A percentile compares a stretch with the other conserved stretches of the same genome.
phyloP scores from a whole-genome alignment of 2,113 vertebrate species.

The Microcebus lehilahytsara region DNA sequence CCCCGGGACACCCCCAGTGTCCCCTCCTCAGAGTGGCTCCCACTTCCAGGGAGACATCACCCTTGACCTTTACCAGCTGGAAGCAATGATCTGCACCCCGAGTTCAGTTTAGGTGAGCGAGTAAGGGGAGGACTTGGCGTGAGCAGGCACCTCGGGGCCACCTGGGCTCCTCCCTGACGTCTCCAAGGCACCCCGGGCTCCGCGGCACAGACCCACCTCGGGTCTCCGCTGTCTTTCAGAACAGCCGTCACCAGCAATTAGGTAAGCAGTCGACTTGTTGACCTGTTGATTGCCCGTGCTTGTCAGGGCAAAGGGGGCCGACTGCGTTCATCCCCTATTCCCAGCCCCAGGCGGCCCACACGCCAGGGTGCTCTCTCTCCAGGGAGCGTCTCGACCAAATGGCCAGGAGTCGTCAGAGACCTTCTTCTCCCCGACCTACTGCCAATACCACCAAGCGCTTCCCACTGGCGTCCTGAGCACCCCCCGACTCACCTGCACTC shows the following conservation, averaged over 20 bases:
- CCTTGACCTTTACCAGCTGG: neutral
- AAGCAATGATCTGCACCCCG: neutral
- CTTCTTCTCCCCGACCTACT: too few relatives aligned
- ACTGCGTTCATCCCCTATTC: too few relatives aligned
- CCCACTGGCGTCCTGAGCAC: too few relatives aligned
- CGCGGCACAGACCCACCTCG: neutral
- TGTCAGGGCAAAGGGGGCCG: accelerated
- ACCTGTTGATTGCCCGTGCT: neutral
- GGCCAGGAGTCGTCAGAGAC: too few relatives aligned
- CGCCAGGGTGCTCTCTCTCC: too few relatives aligned
- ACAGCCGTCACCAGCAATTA: too few relatives aligned
- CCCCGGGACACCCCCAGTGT: accelerated
- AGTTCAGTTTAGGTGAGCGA: neutral
- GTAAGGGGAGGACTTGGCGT: accelerated
- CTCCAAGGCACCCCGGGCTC: neutral
- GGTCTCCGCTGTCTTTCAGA: neutral
- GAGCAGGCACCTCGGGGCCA: too few relatives aligned
- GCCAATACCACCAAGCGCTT: too few relatives aligned
- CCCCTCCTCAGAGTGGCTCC: neutral
- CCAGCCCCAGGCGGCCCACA: too few relatives aligned
- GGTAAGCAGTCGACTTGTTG: neutral
- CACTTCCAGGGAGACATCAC: neutral
- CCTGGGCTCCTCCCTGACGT: neutral
- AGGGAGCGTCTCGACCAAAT: too few relatives aligned
- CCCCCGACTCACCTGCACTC: too few relatives aligned